These are phyloP conservation scores for Saccostrea cuccullata DNA, from an alignment of 1,140 invertebrate genomes.

Conservation along the genomic window DNA sequence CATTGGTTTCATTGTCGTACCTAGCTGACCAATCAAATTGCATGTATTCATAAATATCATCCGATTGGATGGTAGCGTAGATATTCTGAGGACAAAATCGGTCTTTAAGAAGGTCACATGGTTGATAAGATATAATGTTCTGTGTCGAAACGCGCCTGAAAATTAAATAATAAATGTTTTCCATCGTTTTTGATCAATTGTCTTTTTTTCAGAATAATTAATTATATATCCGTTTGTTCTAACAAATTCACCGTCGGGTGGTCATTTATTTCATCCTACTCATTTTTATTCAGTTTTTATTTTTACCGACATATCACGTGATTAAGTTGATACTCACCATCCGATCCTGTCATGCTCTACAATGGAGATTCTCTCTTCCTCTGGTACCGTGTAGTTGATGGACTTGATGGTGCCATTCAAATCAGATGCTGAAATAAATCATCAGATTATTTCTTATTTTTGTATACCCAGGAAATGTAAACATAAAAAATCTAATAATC, in stretches of 20 bases:
- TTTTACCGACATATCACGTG: too few relatives aligned
- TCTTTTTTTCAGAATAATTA: background rate
- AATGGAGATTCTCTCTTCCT: background rate
- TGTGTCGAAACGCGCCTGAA: background rate
- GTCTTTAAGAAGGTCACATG: background rate
- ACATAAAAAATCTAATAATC: background rate
- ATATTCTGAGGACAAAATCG: background rate
- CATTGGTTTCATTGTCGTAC: background rate
- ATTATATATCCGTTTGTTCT: background rate
- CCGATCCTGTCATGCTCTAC: background rate
- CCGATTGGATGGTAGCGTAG: background rate
- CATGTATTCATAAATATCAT: background rate
- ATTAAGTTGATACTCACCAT: background rate
- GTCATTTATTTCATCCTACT: too few relatives aligned
- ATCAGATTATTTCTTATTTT: too few relatives aligned
- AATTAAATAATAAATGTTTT: background rate
- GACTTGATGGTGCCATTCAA: background rate
- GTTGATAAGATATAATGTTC: constrained; percentile 16
- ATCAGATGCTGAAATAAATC: background rate
- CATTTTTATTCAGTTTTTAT: too few relatives aligned
- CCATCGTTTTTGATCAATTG: background rate
- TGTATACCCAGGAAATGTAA: background rate
- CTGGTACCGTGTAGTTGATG: background rate
- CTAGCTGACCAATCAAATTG: constrained; percentile 11
- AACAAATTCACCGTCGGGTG: background rate